A percentile compares a stretch with the other conserved stretches of the same genome.
These are phyloP conservation scores for Nixonia krombeini DNA, from an alignment of 1,140 invertebrate species.

Conservation along the genomic window DNA sequence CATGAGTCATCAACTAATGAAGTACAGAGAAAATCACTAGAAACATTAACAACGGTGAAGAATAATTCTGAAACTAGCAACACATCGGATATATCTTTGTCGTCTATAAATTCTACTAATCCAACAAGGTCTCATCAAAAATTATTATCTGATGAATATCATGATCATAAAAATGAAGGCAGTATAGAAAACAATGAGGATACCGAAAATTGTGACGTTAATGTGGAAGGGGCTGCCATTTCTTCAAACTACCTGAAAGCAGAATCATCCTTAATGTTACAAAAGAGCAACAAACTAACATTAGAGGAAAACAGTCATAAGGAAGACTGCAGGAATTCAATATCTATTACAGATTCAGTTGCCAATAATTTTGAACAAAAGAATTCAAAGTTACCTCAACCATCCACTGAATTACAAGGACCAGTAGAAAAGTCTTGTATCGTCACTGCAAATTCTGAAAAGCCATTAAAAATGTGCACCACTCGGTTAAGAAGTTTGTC, in stretches of 20 bases:
- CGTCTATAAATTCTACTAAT: constrained; percentile 16
- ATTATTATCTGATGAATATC: not conserved
- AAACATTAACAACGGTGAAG: constrained; percentile 10
- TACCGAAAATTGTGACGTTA: constrained; percentile 49
- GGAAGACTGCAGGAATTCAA: not conserved
- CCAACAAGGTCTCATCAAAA: constrained; percentile 39
- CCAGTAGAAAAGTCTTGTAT: not conserved
- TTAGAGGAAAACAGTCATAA: not conserved
- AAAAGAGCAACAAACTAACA: not conserved
- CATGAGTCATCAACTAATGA: too few species aligned
- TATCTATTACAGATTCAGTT: not conserved
- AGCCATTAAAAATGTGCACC: not conserved
- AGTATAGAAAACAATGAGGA: constrained; percentile 27
- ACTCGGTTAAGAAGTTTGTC: constrained; percentile 1
- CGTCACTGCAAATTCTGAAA: not conserved
- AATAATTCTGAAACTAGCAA: not conserved
- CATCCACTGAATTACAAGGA: not conserved
- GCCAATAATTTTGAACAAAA: not conserved
- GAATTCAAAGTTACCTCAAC: not conserved
- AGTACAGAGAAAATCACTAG: not conserved
- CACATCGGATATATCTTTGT: not conserved
- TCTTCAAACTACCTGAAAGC: not conserved
- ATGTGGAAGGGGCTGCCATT: constrained; percentile 12
- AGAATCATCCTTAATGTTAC: not conserved
- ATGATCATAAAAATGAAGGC: not conserved